These are phyloP conservation scores for Pristionchus arcanus DNA, from an alignment of 2,888 invertebrate genomes.

Conservation along the genomic window DNA sequence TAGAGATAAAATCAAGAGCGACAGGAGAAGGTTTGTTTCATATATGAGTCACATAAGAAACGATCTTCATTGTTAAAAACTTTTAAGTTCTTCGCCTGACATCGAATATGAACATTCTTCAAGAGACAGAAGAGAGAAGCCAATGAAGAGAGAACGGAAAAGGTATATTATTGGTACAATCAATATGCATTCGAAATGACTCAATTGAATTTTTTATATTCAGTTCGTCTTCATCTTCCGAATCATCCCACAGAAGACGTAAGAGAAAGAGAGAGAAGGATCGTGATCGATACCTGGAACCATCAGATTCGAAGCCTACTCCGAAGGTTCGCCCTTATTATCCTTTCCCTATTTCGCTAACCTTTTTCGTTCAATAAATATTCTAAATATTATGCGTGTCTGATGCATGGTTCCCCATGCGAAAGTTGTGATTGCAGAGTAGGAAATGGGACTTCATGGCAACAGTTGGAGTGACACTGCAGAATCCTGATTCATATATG, in stretches of 20 bases:
- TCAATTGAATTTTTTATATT: neutral
- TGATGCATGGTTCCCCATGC: no score
- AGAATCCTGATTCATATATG: constrained; percentile 26
- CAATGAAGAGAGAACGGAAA: neutral
- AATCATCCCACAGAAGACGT: neutral
- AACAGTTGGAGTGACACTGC: constrained; percentile 1
- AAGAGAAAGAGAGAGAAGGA: neutral
- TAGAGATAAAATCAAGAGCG: neutral
- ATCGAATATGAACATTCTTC: neutral
- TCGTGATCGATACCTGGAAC: neutral
- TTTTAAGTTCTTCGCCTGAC: neutral
- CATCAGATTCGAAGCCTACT: neutral
- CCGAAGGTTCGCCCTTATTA: neutral
- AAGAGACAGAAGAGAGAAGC: neutral
- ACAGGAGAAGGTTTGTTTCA: neutral
- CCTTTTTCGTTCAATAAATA: neutral
- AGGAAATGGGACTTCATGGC: neutral
- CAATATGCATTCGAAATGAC: neutral
- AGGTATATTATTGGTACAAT: neutral
- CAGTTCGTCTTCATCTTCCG: constrained; percentile 14
- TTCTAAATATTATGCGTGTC: neutral
- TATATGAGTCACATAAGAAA: neutral
- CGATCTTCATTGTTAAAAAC: neutral
- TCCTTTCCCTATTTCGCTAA: no score
- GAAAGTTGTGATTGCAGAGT: neutral